These are phyloP conservation scores for Battus philenor DNA, from an alignment of 1,140 invertebrate genomes.

Conservation along the genomic window DNA sequence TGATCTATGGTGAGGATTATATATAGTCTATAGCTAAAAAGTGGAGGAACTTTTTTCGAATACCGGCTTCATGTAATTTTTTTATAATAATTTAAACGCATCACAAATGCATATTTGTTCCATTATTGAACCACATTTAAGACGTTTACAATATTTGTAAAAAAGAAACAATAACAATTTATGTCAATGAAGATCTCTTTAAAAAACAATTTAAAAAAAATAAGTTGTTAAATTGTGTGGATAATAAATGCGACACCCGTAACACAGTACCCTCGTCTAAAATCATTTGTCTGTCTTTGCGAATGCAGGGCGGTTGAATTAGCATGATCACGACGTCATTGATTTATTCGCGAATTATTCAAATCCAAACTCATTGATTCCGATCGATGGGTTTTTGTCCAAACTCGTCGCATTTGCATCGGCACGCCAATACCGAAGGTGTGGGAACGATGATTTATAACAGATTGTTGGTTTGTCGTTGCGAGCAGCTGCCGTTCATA, in stretches of 20 bases:
- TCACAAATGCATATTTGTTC: too few species aligned
- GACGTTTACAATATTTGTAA: too few species aligned
- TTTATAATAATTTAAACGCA: too few species aligned
- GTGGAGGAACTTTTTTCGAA: too few species aligned
- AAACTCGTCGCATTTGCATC: slow-evolving; percentile 37
- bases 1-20: too few species aligned
- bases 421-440: slow-evolving; percentile 27
- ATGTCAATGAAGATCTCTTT: too few species aligned
- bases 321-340: slow-evolving; percentile 26
- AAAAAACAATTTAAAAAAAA: too few species aligned
- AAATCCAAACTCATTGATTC: slow-evolving; percentile 38
- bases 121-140: too few species aligned
- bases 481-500: slow-evolving; percentile 15
- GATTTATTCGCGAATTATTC: slow-evolving; percentile 50
- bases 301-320: slow-evolving; percentile 19
- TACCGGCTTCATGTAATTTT: too few species aligned
- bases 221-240: too few species aligned
- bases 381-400: slow-evolving; percentile 40
- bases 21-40: too few species aligned
- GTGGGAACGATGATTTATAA: slow-evolving; percentile 22
- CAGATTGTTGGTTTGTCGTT: slow-evolving; percentile 24
- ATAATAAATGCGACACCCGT: slow-evolving; percentile 1
- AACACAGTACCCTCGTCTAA: background rate
- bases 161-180: too few species aligned
- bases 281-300: slow-evolving; percentile 18